Evolutionary conservation across 1,140 invertebrate species (phyloP).

Genomic region (Babylonia areolata): DNA sequence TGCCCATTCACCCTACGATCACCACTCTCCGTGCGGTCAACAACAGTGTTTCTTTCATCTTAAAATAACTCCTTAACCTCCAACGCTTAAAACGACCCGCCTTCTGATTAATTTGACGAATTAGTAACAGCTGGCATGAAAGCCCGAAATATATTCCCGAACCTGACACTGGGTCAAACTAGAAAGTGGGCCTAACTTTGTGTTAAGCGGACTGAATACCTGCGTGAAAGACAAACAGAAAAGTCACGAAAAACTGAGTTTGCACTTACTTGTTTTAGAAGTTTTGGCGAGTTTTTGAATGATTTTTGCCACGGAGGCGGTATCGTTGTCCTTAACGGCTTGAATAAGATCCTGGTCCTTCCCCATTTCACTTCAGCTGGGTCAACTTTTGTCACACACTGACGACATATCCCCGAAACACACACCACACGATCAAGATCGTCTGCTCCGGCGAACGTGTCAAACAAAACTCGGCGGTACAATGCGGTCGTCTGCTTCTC

Average conservation of each 20-base stretch:
- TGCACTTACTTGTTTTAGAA: conserved; percentile 27
- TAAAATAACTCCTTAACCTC: background rate
- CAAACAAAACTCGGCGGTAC: background rate
- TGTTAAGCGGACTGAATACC: background rate
- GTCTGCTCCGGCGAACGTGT: conserved; percentile 14
- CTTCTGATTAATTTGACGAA: background rate
- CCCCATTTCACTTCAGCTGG: conserved; percentile 42
- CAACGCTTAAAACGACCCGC: background rate
- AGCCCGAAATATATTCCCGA: background rate
- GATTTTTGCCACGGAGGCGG: conserved; percentile 47
- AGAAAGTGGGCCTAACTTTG: background rate
- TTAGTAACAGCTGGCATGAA: conserved; percentile 1
- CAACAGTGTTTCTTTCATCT: background rate
- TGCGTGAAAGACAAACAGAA: no score
- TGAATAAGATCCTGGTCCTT: conserved; percentile 61
- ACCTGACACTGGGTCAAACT: background rate
- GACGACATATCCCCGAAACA: conserved; percentile 29
- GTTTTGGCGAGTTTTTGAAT: conserved; percentile 49
- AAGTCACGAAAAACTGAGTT: no score
- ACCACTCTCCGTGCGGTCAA: background rate
- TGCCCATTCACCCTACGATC: background rate
- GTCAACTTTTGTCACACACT: conserved; percentile 24
- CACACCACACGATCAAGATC: background rate
- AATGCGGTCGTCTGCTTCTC: background rate
- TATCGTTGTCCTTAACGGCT: conserved; percentile 57